Evolutionary conservation across 2,113 vertebrate genomes (phyloP), one percentile per base, ranked within the genome.

Genomic region (Malurus alboscapulatus): DNA sequence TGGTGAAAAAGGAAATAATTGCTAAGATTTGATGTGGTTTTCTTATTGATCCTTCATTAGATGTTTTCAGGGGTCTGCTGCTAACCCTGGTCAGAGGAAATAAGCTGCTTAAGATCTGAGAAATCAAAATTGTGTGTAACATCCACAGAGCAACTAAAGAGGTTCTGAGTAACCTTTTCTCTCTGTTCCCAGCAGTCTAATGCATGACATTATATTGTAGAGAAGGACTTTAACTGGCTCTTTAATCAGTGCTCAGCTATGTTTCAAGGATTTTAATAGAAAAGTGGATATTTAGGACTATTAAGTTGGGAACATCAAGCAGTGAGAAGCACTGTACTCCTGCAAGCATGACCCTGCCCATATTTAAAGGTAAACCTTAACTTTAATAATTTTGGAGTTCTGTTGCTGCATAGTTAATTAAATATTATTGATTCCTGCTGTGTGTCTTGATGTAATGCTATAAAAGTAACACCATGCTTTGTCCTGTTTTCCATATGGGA

Each of bases 1-100:
- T 29, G 61, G 62, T 15, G 74, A 96, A 87, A 88, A 96, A 84
- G 81, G 87, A 94, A 95, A 95, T 95, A 24, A 93, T 36, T 81
- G 17, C 72, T 77, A 78, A 61, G 74, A 63, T 95, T 95, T 90
- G 48, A 48, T 92, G 80, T 74, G 76, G 8, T 74, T 94, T 96
- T 92, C 58, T 76, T 95, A 50, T 89, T 90, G 90, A 74, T 95
- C 68, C 75, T 90, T 97, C 83, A 38, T 81, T 91, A 91, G 77
- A 30, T 0, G 0, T 83, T 93, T 93, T 90, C 63, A 76, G 71
- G 86, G 40, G 21, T 82, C 45, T 78, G 58, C 40, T 66, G 51
- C 73, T 57, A 47, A 40, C 27, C 75, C 54, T 38, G 73, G 74
- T 9, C 68, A 63, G 90, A 51, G 59, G 86, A 92, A 94, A 94